These are phyloP conservation scores for Crossaster papposus DNA, from an alignment of 53 echinoderm and acorn worm genomes.

Conservation along the genomic window DNA sequence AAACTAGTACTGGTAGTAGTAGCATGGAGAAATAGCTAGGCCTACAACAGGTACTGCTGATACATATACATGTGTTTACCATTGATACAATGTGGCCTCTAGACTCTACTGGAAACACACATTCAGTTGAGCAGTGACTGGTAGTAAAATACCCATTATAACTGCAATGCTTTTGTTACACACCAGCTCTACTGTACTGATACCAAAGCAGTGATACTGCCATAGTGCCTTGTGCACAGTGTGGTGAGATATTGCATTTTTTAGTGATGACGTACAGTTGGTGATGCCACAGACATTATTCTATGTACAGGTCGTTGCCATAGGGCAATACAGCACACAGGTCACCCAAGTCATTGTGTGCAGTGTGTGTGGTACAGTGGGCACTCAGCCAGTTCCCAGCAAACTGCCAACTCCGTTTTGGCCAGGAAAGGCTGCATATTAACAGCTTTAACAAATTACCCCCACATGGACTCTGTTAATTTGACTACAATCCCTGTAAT, in stretches of 20 bases:
- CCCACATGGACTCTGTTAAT: not conserved
- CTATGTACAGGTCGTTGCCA: not conserved
- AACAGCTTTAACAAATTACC: not conserved
- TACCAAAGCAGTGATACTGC: not conserved
- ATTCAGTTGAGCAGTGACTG: not conserved
- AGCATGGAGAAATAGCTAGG: too few species aligned
- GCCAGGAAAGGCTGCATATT: not conserved
- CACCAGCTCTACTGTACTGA: not conserved
- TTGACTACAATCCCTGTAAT: not conserved
- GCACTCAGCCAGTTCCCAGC: not conserved
- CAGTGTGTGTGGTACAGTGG: not conserved
- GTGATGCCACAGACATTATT: not conserved
- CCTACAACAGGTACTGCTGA: not conserved
- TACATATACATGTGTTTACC: not conserved
- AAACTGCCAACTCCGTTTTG: not conserved
- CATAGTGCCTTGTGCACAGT: not conserved
- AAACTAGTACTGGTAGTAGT: too few species aligned
- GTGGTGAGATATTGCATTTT: not conserved
- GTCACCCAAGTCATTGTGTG: not conserved
- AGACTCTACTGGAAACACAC: not conserved
- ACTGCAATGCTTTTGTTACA: not conserved
- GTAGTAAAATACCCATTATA: not conserved
- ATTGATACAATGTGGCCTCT: too few species aligned
- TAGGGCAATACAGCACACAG: not conserved
- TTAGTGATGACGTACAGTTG: constrained; percentile 37